phyloP scores from a whole-genome alignment of 2,113 vertebrate genomes.

The Ptilonorhynchus violaceus region DNA sequence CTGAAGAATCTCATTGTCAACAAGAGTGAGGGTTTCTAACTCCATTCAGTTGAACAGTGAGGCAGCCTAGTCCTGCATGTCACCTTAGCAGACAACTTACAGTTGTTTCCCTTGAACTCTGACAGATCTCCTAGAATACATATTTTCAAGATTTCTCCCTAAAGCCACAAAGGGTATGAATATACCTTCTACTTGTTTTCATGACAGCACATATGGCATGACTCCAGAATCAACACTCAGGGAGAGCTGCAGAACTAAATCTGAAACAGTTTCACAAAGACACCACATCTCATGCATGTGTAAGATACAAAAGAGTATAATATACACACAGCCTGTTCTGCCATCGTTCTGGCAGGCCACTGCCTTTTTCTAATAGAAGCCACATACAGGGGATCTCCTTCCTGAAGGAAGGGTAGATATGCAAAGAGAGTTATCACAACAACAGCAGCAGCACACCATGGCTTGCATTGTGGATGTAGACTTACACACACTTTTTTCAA shows the following conservation, averaged over 20 bases:
- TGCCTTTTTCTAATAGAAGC: neutral
- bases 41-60: neutral
- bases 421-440: neutral
- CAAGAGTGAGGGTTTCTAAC: neutral
- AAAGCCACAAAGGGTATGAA: neutral
- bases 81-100: neutral
- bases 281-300: neutral
- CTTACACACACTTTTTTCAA: neutral
- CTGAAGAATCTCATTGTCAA: neutral
- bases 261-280: neutral
- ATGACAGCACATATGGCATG: neutral
- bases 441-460: neutral
- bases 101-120: neutral
- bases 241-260: neutral
- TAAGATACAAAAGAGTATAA: neutral
- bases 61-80: neutral
- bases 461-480: neutral
- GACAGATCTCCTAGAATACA: neutral
- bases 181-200: neutral
- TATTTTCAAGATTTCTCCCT: neutral
- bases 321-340: rapidly evolving
- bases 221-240: neutral
- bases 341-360: neutral
- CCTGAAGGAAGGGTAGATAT: neutral
- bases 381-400: neutral